Evolutionary conservation across 2,113 vertebrate species (phyloP), one percentile per base, ranked within the genome.

Genomic region (Centropus bengalensis): DNA sequence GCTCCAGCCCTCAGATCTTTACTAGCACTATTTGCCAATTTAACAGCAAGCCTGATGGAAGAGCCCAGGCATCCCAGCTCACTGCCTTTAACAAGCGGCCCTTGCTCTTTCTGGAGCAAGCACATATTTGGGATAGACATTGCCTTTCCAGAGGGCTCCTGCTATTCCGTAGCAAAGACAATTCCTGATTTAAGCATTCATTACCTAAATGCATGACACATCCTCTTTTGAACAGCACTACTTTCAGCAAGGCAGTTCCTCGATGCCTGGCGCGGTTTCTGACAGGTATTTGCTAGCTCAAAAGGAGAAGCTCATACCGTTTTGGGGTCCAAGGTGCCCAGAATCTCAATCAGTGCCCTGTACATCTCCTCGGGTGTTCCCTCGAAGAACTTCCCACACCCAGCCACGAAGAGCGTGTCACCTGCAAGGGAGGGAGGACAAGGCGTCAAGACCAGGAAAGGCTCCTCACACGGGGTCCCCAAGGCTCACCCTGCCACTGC

Each of bases 361-460:
- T 99, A 98, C 99, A 99, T 99, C 92, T 99, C 99, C 2, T 99
- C 99, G 0, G 99, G 98, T 0, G 99, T 99, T 16, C 99, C 99
- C 95, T 99, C 99, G 8, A 99, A 99, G 97, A 99, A 99, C 93
- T 99, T 99, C 56, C 99, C 99, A 28, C 99, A 99, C 22, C 99
- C 99, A 2, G 98, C 99, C 89, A 99, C 98, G 52, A 99, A 99
- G 62, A 99, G 96, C 0, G 99, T 99, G 97, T 99, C 99, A 8
- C 99, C 99, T 99, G 95, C 17, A 92, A 74, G 56, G 81, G 76
- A 76, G 75, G 71, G 13, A 9, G 12, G 63, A 83, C 63, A 68
- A 0, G 5, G 40, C 24, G 5, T 88, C 88, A 91, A 70, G 30
- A 14, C 38, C 91, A 42, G 38, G 4, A 6, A 52, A 38, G 26